These are phyloP conservation scores for Hedya salicella DNA, from an alignment of 2,888 invertebrate genomes.

Conservation along the genomic window DNA sequence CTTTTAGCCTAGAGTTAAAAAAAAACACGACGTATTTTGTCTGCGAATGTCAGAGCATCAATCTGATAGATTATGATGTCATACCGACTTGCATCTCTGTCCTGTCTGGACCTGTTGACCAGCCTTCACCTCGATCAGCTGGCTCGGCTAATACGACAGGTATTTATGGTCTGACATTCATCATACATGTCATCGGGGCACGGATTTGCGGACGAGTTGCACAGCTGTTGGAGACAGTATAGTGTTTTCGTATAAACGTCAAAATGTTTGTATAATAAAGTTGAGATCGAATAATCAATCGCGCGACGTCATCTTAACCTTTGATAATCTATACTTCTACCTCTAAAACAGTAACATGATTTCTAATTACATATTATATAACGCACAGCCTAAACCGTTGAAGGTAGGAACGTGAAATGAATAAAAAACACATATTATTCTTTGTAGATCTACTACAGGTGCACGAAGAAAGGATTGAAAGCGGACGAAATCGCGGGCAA, in stretches of 20 bases:
- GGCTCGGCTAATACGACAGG: constrained; percentile 69
- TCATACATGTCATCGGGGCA: constrained; percentile 72
- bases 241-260: neutral
- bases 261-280: neutral
- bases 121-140: constrained; percentile 70
- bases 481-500: too few species aligned
- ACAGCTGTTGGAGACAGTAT: constrained; percentile 7
- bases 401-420: too few species aligned
- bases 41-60: constrained; percentile 49
- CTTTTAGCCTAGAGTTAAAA: neutral
- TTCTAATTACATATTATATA: too few species aligned
- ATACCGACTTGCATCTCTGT: constrained; percentile 58
- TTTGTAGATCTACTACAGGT: too few species aligned
- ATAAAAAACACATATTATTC: too few species aligned
- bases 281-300: too few species aligned
- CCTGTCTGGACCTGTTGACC: constrained; percentile 68
- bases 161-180: constrained; percentile 74
- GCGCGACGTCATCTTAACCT: too few species aligned
- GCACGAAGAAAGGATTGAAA: too few species aligned
- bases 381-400: too few species aligned
- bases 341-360: too few species aligned
- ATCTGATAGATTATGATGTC: constrained; percentile 66
- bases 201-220: constrained; percentile 58
- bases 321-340: too few species aligned
- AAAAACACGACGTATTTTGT: constrained; percentile 17